Evolutionary conservation across 2,888 invertebrate species (phyloP).

Genomic region (Acleris laterana): DNA sequence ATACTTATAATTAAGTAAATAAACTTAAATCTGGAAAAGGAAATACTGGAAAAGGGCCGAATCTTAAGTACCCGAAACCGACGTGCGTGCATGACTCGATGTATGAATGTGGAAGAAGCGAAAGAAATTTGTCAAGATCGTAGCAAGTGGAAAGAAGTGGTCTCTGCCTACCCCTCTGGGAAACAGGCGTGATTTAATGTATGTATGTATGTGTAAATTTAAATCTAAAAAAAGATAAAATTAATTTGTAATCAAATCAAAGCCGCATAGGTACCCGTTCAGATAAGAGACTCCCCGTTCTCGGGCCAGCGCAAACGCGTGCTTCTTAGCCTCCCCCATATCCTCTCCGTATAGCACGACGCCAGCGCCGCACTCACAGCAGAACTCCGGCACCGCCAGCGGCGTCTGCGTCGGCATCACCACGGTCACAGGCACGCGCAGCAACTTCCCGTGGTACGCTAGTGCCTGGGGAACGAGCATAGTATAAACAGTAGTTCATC

Average conservation of each 20-base stretch:
- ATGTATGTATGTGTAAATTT: too few relatives aligned
- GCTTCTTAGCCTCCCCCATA: slow-evolving; percentile 90
- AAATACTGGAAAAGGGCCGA: too few relatives aligned
- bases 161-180: too few relatives aligned
- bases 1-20: too few relatives aligned
- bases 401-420: slow-evolving; percentile 94
- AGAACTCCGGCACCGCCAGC: slow-evolving; percentile 92
- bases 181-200: too few relatives aligned
- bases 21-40: too few relatives aligned
- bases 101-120: too few relatives aligned
- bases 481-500: too few relatives aligned
- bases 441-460: slow-evolving; percentile 87
- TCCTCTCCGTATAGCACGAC: slow-evolving; percentile 91
- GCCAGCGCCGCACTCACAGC: slow-evolving; percentile 89
- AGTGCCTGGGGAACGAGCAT: slow-evolving; percentile 67
- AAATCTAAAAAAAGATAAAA: neutral
- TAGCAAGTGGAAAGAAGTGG: too few relatives aligned
- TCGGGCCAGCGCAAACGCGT: slow-evolving; percentile 88
- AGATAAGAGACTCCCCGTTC: slow-evolving; percentile 89
- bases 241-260: neutral
- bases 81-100: too few relatives aligned
- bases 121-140: too few relatives aligned
- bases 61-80: too few relatives aligned
- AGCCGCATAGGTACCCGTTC: slow-evolving; percentile 89
- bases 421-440: slow-evolving; percentile 88